These are phyloP conservation scores for Onychostruthus taczanowskii DNA, from an alignment of 2,113 vertebrate genomes.

Conservation along the genomic window DNA sequence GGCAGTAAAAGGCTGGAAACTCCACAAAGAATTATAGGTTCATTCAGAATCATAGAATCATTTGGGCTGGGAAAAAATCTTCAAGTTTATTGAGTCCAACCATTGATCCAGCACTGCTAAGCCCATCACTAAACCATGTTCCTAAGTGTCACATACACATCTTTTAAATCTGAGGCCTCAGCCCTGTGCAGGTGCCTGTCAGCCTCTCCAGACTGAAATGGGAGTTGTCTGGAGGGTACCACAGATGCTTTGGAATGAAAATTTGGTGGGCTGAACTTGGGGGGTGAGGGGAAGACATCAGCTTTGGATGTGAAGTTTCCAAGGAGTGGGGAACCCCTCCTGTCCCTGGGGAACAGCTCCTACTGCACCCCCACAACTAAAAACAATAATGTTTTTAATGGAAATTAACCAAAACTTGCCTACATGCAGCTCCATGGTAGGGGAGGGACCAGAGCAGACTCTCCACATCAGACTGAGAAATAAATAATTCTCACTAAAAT, in stretches of 20 bases:
- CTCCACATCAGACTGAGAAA: neutral
- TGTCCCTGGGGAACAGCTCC: neutral
- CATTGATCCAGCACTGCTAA: neutral
- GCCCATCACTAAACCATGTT: neutral
- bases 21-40: neutral
- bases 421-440: neutral
- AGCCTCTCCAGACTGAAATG: neutral
- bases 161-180: neutral
- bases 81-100: neutral
- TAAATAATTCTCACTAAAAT: neutral
- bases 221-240: neutral
- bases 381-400: neutral
- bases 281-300: accelerated
- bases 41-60: neutral
- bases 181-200: neutral
- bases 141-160: neutral
- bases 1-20: neutral
- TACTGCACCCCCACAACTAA: accelerated
- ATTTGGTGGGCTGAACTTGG: neutral
- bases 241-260: neutral
- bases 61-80: neutral
- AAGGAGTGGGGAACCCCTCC: neutral
- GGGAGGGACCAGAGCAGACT: neutral
- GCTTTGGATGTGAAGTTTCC: neutral
- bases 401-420: neutral